Conservation (phyloP, 2,888 invertebrate genomes). For the Campaea margaritaria region DNA sequence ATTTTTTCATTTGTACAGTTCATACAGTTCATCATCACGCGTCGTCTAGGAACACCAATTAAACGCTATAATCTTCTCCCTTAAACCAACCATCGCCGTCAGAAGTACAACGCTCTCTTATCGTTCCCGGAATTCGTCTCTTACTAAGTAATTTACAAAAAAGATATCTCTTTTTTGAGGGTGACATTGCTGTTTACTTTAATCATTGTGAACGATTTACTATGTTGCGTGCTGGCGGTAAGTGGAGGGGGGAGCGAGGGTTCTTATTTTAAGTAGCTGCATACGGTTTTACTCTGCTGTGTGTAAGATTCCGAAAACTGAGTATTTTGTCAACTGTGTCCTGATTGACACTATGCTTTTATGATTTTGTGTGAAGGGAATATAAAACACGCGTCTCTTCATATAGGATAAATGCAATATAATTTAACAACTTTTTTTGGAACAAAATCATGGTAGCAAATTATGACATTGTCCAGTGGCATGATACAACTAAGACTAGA, state of each 20-base stretch:
- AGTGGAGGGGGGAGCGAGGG: slow-evolving; percentile 5
- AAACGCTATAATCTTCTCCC: slow-evolving; percentile 27
- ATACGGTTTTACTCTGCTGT: slow-evolving; percentile 2
- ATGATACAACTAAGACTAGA: no score
- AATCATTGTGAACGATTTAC: slow-evolving; percentile 73
- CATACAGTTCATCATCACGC: no score
- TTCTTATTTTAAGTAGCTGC: slow-evolving; percentile 11
- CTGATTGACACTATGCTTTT: no score
- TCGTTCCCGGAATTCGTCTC: slow-evolving; percentile 79
- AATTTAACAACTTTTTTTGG: no score
- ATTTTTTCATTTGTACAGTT: no score
- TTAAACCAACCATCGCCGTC: slow-evolving; percentile 55
- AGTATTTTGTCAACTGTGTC: no score
- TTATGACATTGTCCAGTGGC: no score
- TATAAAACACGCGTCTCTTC: no score
- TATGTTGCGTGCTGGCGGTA: slow-evolving; percentile 51
- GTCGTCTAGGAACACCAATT: background rate
- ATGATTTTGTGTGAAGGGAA: no score
- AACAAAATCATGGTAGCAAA: no score
- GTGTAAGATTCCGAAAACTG: no score
- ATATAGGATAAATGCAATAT: no score
- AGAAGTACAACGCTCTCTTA: slow-evolving; percentile 72
- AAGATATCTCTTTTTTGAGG: slow-evolving; percentile 65
- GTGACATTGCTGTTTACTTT: slow-evolving; percentile 76
- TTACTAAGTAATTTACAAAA: slow-evolving; percentile 79